Conservation (phyloP, 2,113 vertebrate species). For the Phocoena sinus region DNA sequence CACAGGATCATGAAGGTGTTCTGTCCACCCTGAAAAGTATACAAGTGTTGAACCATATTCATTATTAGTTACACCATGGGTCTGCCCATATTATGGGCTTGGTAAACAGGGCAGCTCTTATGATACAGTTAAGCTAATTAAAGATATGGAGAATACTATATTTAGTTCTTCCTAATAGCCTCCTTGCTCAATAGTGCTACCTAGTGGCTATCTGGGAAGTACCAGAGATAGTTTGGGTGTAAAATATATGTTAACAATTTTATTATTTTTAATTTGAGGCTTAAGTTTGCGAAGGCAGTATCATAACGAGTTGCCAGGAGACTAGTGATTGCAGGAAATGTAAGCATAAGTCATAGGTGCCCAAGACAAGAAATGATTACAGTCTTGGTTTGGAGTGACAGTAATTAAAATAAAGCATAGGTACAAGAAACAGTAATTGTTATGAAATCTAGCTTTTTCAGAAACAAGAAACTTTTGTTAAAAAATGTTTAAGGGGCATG, state of each 20-base stretch:
- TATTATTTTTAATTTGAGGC: not conserved
- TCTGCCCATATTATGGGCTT: not conserved
- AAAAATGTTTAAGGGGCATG: not conserved
- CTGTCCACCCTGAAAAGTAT: not conserved
- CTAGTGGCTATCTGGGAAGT: not conserved
- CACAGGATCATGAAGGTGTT: not conserved
- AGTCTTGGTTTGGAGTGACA: not conserved
- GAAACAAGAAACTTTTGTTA: constrained; percentile 7
- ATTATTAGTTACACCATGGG: not conserved
- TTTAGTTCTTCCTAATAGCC: not conserved
- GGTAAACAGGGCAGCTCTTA: not conserved
- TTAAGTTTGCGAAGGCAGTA: not conserved
- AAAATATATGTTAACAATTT: not conserved
- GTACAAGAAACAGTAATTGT: not conserved
- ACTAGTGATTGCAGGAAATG: not conserved
- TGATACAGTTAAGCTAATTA: not conserved
- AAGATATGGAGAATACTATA: not conserved
- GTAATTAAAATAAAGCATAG: not conserved
- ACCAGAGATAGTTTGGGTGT: not conserved
- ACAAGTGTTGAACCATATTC: not conserved
- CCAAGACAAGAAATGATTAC: not conserved
- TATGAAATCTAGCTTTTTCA: not conserved
- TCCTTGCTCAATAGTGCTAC: not conserved
- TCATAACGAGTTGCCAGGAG: not conserved
- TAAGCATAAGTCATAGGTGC: not conserved